Evolutionary conservation across 2,113 vertebrate species (phyloP), one percentile per base, ranked within the genome.

Genomic region (Excalfactoria chinensis): DNA sequence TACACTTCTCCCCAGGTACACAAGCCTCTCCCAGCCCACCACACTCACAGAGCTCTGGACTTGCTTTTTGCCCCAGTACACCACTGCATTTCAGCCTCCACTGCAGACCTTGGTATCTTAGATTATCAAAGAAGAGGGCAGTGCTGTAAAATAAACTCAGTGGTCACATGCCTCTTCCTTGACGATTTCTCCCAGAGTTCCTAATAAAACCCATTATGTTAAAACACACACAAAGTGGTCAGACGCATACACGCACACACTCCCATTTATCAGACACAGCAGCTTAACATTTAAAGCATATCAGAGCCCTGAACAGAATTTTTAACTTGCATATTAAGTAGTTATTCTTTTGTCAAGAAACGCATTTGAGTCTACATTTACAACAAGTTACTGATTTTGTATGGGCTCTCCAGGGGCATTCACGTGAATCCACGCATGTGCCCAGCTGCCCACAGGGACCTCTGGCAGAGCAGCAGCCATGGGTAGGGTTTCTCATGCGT

Each of bases 141-240:
- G 34, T 53, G 68, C 37, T 35, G 56, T 68, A 64, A 90, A 84
- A 86, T 48, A 59, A 91, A 91, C 68, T 85, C 56, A 23, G 6
- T 0, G 0, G 32, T 43, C 72, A 55, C 14, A 2, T 62, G 59
- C 19, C 30, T 74, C 49, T 22, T 66, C 66, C 66, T 78, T n/a
- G 49, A 53, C 19, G 35, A 53, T 62, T 81, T 83, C 58, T 90
- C 73, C 72, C 62, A 40, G 73, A 90, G 76, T 66, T 77, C 80
- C 85, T 20, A 69, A 84, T 78, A 74, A 92, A 90, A 7, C 11
- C 51, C 60, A 41, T 70, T 59, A 55, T 14, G 30, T 43, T 49
- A 88, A 86, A 81, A 68, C 56, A 75, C 70, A 56, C 67, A 77
- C 75, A 20, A 22, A 75, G 63, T 17, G 40, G 68, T 49, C 82